Base-by-base conservation (phyloP, 1,140 invertebrate species). In the Laupala kohalensis region DNA sequence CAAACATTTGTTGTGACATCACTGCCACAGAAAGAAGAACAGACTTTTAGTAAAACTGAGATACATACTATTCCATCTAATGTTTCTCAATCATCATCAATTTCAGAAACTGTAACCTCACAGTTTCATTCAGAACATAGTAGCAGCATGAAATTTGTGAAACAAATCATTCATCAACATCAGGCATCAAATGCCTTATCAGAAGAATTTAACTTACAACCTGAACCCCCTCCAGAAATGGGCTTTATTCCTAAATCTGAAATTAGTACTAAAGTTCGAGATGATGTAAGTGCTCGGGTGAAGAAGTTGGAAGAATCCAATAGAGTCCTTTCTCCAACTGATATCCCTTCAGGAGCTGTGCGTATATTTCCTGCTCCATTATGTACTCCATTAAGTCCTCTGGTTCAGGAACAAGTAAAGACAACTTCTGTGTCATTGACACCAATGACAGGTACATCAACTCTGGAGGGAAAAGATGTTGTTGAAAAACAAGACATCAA, bases 141-240 rank as follows among this genome's bases (percentile, higher is more conserved):
- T 25, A 69, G 1, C 23, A 65, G 23, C 23, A 65, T 65, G 5
- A 27, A 24, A 2, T 65, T 64, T 65, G 70, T 64, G 26, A 65
- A 28, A 28, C 70, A 71, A 13, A 28, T 71, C 6, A 29, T 1
- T 13, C 37, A 65, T 68, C 29, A n/a, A 23, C 70, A 64, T 0
- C 19, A 28, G 12, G 25, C 29, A 15, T 72, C 71, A 6, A 23
- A 6, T n/a, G 67, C 79, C 12, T 76, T 79, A 76, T 67, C 82
- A 66, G 77, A 79, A 64, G 83, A 85, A 73, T 83, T 89, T 63
- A 84, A 84, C 77, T 74, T 90, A 0, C 82, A 86, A 70, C 89
- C 89, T 0, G 90, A 89, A 77, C 86, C 89, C 26, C 88, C 89
- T 12, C 88, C 89, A n/a, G 86, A 90, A 80, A 88, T 90, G 24